Evolutionary conservation across 1,140 invertebrate genomes (phyloP).

Genomic region (Brachionus rubens): DNA sequence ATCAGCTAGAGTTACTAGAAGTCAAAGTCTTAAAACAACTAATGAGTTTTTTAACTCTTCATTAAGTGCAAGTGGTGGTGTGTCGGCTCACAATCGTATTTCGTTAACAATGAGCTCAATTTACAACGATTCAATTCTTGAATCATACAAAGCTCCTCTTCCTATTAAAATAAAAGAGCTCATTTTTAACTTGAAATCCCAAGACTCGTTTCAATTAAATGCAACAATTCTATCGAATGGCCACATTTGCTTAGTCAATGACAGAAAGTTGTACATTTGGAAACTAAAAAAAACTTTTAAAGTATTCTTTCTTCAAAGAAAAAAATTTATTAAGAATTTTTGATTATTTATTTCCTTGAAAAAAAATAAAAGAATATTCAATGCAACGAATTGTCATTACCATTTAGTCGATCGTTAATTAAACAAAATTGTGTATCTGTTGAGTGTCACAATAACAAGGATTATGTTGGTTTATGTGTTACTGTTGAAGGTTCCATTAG

Average conservation of each 20-base stretch:
- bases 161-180: conserved; percentile 44
- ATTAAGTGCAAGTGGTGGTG: background rate
- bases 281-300: conserved; percentile 46
- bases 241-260: conserved; percentile 28
- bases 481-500: conserved; percentile 32
- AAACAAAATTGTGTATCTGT: conserved; percentile 42
- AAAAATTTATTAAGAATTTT: background rate
- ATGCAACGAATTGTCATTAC: conserved; percentile 31
- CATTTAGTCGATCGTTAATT: conserved; percentile 18
- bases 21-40: conserved; percentile 25
- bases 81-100: conserved; percentile 1
- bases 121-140: conserved; percentile 40
- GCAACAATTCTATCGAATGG: conserved; percentile 38
- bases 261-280: conserved; percentile 34
- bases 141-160: conserved; percentile 32
- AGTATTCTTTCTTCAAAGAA: background rate
- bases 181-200: conserved; percentile 36
- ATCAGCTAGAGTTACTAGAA: conserved; percentile 10
- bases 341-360: background rate
- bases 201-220: background rate
- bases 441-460: conserved; percentile 43
- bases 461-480: conserved; percentile 35
- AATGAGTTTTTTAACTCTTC: conserved; percentile 38
- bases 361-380: conserved; percentile 46
- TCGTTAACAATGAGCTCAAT: conserved; percentile 5